Evolutionary conservation across 1,140 invertebrate species (phyloP).

Genomic region (Pseudomyrmex gracilis): DNA sequence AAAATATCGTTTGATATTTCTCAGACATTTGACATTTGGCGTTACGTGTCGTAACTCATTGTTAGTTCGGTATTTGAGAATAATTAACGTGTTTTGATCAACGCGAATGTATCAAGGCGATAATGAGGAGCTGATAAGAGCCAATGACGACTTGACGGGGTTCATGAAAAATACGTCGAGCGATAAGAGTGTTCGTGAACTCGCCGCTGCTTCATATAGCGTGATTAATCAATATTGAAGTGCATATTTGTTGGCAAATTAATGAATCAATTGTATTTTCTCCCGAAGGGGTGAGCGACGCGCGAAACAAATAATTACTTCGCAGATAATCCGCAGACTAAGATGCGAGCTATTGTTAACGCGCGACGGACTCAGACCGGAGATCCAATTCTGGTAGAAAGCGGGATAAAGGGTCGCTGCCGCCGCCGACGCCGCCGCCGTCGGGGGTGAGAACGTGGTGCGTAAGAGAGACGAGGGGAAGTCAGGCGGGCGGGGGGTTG

Average conservation of each 20-base stretch:
- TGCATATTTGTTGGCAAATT: neutral
- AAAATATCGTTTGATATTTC: neutral
- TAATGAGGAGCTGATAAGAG: neutral
- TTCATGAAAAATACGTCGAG: neutral
- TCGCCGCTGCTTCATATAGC: neutral
- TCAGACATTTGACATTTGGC: slow-evolving; percentile 2
- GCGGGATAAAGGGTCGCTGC: slow-evolving; percentile 44
- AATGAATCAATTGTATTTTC: neutral
- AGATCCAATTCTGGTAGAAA: slow-evolving; percentile 60
- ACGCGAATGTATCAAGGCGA: slow-evolving; percentile 7
- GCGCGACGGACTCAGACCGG: slow-evolving; percentile 3
- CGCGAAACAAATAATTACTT: slow-evolving; percentile 38
- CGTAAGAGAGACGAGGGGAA: slow-evolving; percentile 28
- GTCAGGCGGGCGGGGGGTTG: neutral
- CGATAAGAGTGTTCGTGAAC: neutral
- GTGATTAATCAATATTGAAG: slow-evolving; percentile 23
- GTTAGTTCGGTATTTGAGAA: slow-evolving; percentile 23
- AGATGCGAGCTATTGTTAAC: slow-evolving; percentile 49
- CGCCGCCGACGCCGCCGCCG: neutral
- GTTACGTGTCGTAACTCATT: neutral
- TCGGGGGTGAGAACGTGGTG: slow-evolving; percentile 25
- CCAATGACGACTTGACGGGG: neutral
- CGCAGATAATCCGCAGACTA: slow-evolving; percentile 11
- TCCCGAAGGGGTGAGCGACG: neutral
- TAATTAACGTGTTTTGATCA: neutral